Evolutionary conservation across 30 jellyfish, hydroid and myxozoan species (phyloP).

Genomic region (Aurelia aurita complex sp. Pacific): DNA sequence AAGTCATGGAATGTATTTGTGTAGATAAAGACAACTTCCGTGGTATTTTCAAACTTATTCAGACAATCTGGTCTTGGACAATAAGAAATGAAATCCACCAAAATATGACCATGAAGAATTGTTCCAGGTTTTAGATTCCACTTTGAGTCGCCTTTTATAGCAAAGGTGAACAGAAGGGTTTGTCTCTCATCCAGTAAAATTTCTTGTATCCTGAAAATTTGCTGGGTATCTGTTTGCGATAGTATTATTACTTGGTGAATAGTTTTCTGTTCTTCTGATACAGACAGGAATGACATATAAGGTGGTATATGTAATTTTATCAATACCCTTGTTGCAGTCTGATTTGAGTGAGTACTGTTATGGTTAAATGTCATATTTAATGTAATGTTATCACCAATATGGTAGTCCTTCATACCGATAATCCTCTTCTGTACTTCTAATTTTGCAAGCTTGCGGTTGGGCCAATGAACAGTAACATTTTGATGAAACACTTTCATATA

Average conservation of each 20-base stretch:
- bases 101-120: not conserved
- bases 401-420: not conserved
- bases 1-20: not conserved
- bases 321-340: slow-evolving; percentile 4
- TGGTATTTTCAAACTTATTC: not conserved
- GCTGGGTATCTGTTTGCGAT: too few relatives aligned
- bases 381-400: slow-evolving; percentile 20
- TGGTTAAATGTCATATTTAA: not conserved
- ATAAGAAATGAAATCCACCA: slow-evolving; percentile 12
- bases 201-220: not conserved
- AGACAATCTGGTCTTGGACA: slow-evolving; percentile 9
- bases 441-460: slow-evolving; percentile 15
- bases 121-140: not conserved
- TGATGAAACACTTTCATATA: not conserved
- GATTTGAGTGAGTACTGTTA: not conserved
- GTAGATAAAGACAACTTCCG: not conserved
- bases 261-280: too few relatives aligned
- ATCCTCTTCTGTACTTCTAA: not conserved
- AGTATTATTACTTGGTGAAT: too few relatives aligned
- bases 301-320: not conserved
- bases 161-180: not conserved
- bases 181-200: slow-evolving; percentile 21
- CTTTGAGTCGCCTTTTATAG: not conserved
- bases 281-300: too few relatives aligned
- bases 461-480: not conserved